Evolutionary conservation across 1,140 invertebrate genomes (phyloP).

Genomic region (Polyergus mexicanus): DNA sequence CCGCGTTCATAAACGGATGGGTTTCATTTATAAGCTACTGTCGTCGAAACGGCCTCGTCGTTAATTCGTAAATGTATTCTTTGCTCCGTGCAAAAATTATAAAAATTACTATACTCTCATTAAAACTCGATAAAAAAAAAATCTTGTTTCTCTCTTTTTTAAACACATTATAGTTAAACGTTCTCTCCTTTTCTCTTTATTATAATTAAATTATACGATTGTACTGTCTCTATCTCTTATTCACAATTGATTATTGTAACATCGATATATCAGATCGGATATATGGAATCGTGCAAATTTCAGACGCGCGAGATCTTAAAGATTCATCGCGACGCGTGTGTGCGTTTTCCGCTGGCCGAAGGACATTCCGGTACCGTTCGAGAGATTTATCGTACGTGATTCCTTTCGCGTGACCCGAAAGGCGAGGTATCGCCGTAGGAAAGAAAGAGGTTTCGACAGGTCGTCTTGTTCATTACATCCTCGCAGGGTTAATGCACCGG

Average conservation of each 20-base stretch:
- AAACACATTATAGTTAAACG: not conserved
- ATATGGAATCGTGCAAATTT: not conserved
- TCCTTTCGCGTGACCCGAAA: constrained; percentile 41
- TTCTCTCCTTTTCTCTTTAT: too few species aligned
- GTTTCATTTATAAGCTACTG: constrained; percentile 43
- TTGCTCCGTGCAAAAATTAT: not conserved
- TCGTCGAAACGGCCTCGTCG: constrained; percentile 12
- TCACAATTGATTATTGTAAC: too few species aligned
- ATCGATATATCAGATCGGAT: too few species aligned
- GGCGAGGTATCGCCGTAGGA: constrained; percentile 59
- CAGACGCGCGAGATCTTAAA: not conserved
- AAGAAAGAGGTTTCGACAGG: constrained; percentile 75
- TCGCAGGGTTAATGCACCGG: constrained; percentile 74
- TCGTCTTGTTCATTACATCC: constrained; percentile 72
- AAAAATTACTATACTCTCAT: not conserved
- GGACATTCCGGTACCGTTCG: constrained; percentile 14
- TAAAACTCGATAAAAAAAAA: not conserved
- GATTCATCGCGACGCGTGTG: not conserved
- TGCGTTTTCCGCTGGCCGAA: constrained; percentile 15
- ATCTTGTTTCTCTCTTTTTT: not conserved
- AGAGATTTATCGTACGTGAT: constrained; percentile 48
- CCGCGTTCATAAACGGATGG: constrained; percentile 27
- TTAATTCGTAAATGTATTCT: constrained; percentile 20
- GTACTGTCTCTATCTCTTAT: too few species aligned
- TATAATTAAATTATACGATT: not conserved